A percentile compares a stretch with the other conserved stretches of the same genome.
Evolutionary conservation across 2,888 invertebrate species (phyloP).

Genomic region (Neoaliturus tenellus): DNA sequence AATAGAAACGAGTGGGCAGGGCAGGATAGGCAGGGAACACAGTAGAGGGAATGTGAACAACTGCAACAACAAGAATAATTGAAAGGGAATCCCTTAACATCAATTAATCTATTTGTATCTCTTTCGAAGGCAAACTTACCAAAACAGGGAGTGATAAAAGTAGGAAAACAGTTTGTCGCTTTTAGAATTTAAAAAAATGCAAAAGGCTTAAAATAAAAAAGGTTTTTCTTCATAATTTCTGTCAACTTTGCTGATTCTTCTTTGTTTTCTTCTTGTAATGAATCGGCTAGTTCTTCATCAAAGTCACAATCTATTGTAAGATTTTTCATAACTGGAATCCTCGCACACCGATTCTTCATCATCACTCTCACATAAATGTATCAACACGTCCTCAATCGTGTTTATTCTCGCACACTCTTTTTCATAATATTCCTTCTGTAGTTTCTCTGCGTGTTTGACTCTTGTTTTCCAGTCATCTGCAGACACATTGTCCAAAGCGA

Average conservation of each 20-base stretch:
- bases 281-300: neutral
- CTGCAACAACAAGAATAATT: too few relatives aligned
- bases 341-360: neutral
- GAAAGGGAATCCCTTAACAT: too few relatives aligned
- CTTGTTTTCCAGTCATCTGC: conserved; percentile 11
- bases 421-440: neutral
- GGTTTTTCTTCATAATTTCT: conserved; percentile 16
- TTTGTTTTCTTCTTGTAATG: conserved; percentile 8
- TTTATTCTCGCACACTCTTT: neutral
- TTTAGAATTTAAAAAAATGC: neutral
- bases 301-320: neutral
- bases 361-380: neutral
- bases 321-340: neutral
- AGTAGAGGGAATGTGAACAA: too few relatives aligned
- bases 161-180: too few relatives aligned
- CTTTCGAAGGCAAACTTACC: too few relatives aligned
- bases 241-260: conserved; percentile 1
- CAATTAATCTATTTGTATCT: too few relatives aligned
- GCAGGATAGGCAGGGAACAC: too few relatives aligned
- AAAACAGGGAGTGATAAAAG: too few relatives aligned
- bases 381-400: neutral
- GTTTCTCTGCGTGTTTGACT: neutral
- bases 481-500: neutral
- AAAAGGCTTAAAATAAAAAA: too few relatives aligned
- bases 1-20: too few relatives aligned